Evolutionary conservation across 2,888 invertebrate species (phyloP).

Genomic region (Dynastes maya): DNA sequence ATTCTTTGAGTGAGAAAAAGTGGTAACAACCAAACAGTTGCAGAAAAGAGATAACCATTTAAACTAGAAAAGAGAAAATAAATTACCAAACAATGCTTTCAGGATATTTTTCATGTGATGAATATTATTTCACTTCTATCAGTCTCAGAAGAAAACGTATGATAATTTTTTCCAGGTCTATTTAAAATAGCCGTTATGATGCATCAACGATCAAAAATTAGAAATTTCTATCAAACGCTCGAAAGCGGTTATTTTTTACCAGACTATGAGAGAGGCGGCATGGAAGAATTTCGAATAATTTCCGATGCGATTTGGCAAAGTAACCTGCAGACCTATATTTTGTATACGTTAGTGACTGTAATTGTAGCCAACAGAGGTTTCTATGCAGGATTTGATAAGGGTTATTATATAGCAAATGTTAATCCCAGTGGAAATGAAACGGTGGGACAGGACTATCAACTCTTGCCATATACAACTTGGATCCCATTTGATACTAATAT

Average conservation of each 20-base stretch:
- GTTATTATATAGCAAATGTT: conserved; percentile 8
- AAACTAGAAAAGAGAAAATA: no score
- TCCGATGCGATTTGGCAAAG: conserved; percentile 35
- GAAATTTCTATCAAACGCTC: conserved; percentile 38
- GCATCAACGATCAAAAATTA: conserved; percentile 44
- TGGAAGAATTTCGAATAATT: conserved; percentile 48
- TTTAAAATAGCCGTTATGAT: conserved; percentile 49
- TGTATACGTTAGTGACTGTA: conserved; percentile 48
- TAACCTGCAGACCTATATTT: conserved; percentile 49
- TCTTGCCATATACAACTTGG: conserved; percentile 53
- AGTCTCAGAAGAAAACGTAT: no score
- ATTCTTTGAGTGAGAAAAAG: no score
- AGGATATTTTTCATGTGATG: no score
- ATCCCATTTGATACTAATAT: conserved; percentile 52
- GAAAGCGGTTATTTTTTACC: conserved; percentile 50
- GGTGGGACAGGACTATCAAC: background rate
- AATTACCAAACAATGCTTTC: no score
- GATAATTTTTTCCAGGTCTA: conserved; percentile 46
- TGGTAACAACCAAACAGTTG: no score
- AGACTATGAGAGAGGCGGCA: conserved; percentile 49
- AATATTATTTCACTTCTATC: no score
- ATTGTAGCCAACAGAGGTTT: conserved; percentile 49
- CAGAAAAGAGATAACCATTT: no score
- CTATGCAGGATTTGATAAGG: conserved; percentile 48
- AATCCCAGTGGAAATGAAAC: conserved; percentile 27